A percentile compares a stretch with the other conserved stretches of the same genome.
These are phyloP conservation scores for Hypselothyrea guttata DNA, from an alignment of 2,888 invertebrate species.

Conservation along the genomic window DNA sequence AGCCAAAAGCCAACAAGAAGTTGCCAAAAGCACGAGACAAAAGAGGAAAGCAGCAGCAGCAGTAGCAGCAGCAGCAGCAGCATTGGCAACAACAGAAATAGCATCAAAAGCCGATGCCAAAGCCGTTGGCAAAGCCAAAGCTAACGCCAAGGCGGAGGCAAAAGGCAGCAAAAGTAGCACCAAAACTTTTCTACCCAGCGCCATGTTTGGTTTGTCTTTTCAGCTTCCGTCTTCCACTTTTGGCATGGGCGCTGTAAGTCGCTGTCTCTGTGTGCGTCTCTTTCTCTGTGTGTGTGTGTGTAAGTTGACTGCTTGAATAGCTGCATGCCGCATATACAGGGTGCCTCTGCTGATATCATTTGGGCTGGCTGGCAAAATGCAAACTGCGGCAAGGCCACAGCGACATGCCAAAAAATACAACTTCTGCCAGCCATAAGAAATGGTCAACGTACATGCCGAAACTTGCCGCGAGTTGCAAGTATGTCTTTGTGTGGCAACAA, in stretches of 20 bases:
- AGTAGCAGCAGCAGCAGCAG: slow-evolving; percentile 15
- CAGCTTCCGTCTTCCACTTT: slow-evolving; percentile 74
- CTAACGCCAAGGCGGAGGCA: slow-evolving; percentile 13
- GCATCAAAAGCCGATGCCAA: slow-evolving; percentile 10
- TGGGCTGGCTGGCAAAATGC: no score
- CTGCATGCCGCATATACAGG: slow-evolving; percentile 1
- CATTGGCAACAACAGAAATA: slow-evolving; percentile 13
- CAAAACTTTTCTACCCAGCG: slow-evolving; percentile 74
- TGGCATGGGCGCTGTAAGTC: no score
- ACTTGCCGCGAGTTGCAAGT: slow-evolving; percentile 35
- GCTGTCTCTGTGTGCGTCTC: slow-evolving; percentile 10
- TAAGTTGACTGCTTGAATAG: slow-evolving; percentile 15
- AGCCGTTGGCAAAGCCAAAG: slow-evolving; percentile 20
- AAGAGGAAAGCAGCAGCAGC: slow-evolving; percentile 33
- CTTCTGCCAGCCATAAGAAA: slow-evolving; percentile 21
- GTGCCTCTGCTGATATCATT: no score
- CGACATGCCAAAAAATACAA: slow-evolving; percentile 37
- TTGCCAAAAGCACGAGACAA: slow-evolving; percentile 68
- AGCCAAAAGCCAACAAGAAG: slow-evolving; percentile 74
- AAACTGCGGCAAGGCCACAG: slow-evolving; percentile 37
- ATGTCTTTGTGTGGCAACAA: slow-evolving; percentile 37
- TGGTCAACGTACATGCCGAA: slow-evolving; percentile 28
- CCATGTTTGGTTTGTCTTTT: slow-evolving; percentile 82
- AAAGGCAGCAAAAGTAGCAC: slow-evolving; percentile 48
- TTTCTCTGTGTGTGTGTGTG: slow-evolving; percentile 10